A percentile compares a stretch with the other conserved stretches of the same genome.
Conservation (phyloP, 1,140 invertebrate genomes). For the Anastrepha obliqua region DNA sequence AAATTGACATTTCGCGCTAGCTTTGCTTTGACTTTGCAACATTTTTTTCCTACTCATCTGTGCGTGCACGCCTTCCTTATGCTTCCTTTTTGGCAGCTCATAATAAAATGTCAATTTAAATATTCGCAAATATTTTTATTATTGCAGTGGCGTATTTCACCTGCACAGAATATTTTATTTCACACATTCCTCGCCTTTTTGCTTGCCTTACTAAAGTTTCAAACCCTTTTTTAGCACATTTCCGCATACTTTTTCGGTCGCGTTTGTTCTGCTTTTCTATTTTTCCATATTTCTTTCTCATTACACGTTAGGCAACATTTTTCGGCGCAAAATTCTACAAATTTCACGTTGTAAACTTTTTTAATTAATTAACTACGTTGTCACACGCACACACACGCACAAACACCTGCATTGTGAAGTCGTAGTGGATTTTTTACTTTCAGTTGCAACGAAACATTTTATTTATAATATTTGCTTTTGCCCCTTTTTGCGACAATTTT, state of each 20-base stretch:
- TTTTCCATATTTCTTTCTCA: neutral
- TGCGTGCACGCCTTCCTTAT: neutral
- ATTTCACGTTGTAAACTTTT: constrained; percentile 62
- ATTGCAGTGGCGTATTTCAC: constrained; percentile 57
- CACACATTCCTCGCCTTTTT: constrained; percentile 49
- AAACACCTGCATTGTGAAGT: neutral
- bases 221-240: constrained; percentile 34
- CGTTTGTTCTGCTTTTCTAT: neutral
- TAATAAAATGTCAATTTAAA: constrained; percentile 72
- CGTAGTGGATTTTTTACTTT: neutral
- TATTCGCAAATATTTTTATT: constrained; percentile 73
- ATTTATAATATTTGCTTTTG: too few species aligned
- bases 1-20: constrained; percentile 65
- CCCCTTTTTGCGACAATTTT: too few species aligned
- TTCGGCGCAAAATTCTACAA: constrained; percentile 43
- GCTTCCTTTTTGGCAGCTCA: neutral
- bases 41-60: constrained; percentile 46
- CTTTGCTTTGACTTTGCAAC: constrained; percentile 59
- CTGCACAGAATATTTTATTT: constrained; percentile 24
- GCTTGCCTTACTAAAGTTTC: neutral
- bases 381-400: neutral
- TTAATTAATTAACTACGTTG: constrained; percentile 68
- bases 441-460: too few species aligned
- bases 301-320: neutral
- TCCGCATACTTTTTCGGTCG: neutral